A percentile compares a stretch with the other conserved stretches of the same genome.
Conservation (phyloP, 2,888 invertebrate genomes). For the Apamea anceps region DNA sequence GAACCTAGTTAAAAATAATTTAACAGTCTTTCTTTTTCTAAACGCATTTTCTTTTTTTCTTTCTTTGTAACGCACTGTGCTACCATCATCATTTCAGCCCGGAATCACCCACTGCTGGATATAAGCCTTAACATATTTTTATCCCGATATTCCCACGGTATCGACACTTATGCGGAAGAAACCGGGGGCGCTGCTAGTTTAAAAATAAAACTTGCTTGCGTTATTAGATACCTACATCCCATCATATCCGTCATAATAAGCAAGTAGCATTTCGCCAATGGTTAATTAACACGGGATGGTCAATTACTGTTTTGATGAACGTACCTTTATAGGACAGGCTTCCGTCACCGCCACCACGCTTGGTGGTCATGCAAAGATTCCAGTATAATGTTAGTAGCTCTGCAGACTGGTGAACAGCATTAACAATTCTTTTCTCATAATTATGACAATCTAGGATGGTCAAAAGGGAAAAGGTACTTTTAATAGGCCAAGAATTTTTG, state of each 20-base stretch:
- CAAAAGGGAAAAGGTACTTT: background rate
- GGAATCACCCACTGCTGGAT: too few relatives aligned
- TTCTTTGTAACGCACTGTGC: background rate
- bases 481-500: background rate
- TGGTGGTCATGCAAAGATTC: background rate
- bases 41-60: too few relatives aligned
- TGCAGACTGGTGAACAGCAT: background rate
- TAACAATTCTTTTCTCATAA: background rate
- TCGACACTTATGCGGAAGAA: too few relatives aligned
- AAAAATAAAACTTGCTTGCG: background rate
- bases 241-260: background rate
- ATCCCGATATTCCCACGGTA: too few relatives aligned
- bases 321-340: background rate
- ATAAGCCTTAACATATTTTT: too few relatives aligned
- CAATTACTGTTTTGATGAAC: slow-evolving; percentile 5
- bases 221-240: background rate
- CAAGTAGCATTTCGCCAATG: background rate
- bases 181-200: too few relatives aligned
- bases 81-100: background rate
- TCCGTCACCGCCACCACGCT: background rate
- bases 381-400: background rate
- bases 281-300: background rate
- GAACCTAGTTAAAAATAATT: background rate
- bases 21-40: background rate
- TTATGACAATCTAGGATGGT: background rate